Percentiles rank a stretch among this genome's conserved stretches.
These are phyloP conservation scores for Hemibagrus wyckioides DNA, from an alignment of 2,113 vertebrate genomes.

Conservation along the genomic window DNA sequence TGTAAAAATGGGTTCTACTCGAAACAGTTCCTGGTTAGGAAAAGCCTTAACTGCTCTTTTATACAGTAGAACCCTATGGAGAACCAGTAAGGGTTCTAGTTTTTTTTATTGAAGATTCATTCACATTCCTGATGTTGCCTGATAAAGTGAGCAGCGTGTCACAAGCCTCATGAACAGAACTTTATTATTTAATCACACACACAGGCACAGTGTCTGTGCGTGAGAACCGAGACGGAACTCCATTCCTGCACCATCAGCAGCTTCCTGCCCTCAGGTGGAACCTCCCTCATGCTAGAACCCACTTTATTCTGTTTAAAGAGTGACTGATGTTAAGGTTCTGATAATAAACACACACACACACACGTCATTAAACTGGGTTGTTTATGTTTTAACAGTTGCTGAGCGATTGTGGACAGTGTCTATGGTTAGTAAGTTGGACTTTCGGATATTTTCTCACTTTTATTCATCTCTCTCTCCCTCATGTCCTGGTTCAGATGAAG, in stretches of 20 bases:
- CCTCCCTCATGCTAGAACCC: neutral
- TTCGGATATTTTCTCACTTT: conserved; percentile 14
- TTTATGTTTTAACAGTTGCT: conserved; percentile 55
- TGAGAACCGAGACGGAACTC: neutral
- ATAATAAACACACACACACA: conserved; percentile 12
- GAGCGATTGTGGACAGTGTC: conserved; percentile 47
- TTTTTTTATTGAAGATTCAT: neutral
- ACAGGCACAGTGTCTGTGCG: neutral
- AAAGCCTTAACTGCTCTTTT: neutral
- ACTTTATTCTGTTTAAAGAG: neutral
- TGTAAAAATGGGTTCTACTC: neutral
- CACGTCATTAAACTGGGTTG: neutral
- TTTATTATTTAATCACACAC: neutral
- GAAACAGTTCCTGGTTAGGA: neutral
- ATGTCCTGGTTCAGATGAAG: neutral
- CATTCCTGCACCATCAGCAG: neutral
- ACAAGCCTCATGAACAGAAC: neutral
- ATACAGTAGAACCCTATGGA: neutral
- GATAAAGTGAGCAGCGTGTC: neutral
- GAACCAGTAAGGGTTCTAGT: neutral
- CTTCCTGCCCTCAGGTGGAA: neutral
- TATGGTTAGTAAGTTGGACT: conserved; percentile 50
- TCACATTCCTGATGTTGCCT: neutral
- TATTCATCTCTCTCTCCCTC: neutral
- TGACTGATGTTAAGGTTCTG: neutral